Evolutionary conservation across 2,888 invertebrate species (phyloP), one percentile per base, ranked within the genome.

Genomic region (Chrysina gloriosa): DNA sequence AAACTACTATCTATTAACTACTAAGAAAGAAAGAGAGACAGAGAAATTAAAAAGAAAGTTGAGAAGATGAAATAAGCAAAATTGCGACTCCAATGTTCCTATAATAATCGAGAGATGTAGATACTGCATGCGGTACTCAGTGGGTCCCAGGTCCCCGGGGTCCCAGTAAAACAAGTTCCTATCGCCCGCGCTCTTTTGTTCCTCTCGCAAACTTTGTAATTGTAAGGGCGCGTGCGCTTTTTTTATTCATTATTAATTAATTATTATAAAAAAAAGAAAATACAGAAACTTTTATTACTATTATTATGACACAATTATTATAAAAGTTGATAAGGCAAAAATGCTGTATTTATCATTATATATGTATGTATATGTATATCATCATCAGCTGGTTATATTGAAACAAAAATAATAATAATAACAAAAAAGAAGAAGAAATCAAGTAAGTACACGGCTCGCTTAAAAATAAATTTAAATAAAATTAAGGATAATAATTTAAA

Each of bases 121-220:
- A 82, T 81, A 81, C 82, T 82, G 82, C 83, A 82, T 82, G 83
- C 80, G 82, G 81, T 79, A 78, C 77, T 75, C 75, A 73, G 78
- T 77, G 80, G 79, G 80, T 79, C 80, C 78, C 84, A 84, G 84
- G 83, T 81, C 81, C 81, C n/a, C 81, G 84, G 82, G 58, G 58
- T 61, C 84, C 83, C 83, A 83, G 83, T 83, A 83, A 83, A 83
- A 83, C 83, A 84, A 84, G 83, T 84, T 84, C 84, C 84, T 84
- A 83, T 75, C 78, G 82, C 79, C 77, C 81, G 78, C 80, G 79
- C 76, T 75, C 73, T 72, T 61, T 61, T 81, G 82, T 83, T 82
- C 82, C 82, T 83, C 58, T 61, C 58, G 58, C 58, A 61, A 52
- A 61, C 58, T 61, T 34, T 42, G 58, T 52, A 52, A 52, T n/a